Conservation (phyloP, 2,888 invertebrate genomes). For the Oligia fasciuncula region DNA sequence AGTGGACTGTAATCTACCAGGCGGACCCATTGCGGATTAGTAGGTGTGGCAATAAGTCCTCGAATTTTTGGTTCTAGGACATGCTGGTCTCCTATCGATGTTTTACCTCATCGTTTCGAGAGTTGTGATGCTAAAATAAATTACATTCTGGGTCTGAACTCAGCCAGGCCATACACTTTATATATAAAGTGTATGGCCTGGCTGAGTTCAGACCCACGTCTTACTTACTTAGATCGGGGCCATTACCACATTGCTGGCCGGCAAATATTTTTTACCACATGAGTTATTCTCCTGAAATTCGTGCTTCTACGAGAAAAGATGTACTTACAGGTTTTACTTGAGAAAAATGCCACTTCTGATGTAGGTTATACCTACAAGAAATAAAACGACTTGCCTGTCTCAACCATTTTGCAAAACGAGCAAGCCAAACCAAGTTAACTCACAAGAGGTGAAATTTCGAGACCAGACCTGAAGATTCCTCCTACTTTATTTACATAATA, state of each 20-base stretch:
- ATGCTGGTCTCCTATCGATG: not conserved
- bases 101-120: not conserved
- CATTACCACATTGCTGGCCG: not conserved
- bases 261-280: not conserved
- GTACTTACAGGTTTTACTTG: not conserved
- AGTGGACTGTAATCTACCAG: not conserved
- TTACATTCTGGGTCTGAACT: too few relatives aligned
- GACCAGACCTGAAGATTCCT: conserved; percentile 27
- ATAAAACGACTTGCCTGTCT: conserved; percentile 15
- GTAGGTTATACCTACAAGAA: not conserved
- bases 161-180: too few relatives aligned
- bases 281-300: not conserved
- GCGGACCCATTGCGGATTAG: not conserved
- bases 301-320: not conserved
- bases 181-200: not conserved
- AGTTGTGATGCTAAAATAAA: not conserved
- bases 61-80: not conserved
- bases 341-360: not conserved
- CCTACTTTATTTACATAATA: conserved; percentile 55
- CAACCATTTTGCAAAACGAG: conserved; percentile 35
- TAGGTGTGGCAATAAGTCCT: not conserved
- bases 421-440: conserved; percentile 33
- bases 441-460: conserved; percentile 31
- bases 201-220: not conserved
- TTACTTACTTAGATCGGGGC: not conserved